A percentile compares a stretch with the other conserved stretches of the same genome.
Conservation (phyloP, 2,888 invertebrate species). For the Stenchaetothrips biformis region DNA sequence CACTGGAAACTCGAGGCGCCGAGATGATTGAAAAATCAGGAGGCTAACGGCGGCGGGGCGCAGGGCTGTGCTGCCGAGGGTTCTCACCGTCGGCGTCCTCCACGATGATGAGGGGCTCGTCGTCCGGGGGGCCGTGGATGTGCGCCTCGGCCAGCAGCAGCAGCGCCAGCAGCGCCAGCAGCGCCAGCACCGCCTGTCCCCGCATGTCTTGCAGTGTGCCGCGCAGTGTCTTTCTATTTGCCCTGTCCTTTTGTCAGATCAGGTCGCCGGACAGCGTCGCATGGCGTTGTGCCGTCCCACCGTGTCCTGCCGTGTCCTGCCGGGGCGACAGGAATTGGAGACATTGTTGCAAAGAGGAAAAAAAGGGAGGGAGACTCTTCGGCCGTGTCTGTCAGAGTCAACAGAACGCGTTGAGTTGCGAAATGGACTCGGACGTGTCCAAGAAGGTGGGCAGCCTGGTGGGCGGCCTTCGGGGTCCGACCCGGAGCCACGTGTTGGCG, state of each 20-base stretch:
- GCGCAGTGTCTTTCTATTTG: background rate
- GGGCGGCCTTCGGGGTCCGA: background rate
- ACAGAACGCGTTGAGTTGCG: background rate
- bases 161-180: background rate
- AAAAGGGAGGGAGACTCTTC: background rate
- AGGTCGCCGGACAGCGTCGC: background rate
- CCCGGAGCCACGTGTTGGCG: background rate
- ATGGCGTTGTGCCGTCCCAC: background rate
- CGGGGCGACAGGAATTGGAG: background rate
- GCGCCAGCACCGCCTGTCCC: background rate
- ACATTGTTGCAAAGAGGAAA: background rate
- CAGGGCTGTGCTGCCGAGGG: background rate
- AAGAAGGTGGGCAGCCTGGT: background rate
- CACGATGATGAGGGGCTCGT: conserved; percentile 16
- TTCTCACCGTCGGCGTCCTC: conserved; percentile 22
- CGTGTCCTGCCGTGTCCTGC: background rate
- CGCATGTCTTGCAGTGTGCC: background rate
- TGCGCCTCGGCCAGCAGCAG: background rate
- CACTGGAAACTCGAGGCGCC: too few species aligned
- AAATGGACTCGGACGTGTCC: background rate
- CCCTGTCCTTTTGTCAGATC: background rate
- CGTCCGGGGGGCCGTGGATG: background rate
- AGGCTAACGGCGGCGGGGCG: background rate
- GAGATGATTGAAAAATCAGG: too few species aligned
- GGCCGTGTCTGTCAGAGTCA: background rate